These are phyloP conservation scores for Tragelaphus scriptus DNA, from an alignment of 2,113 vertebrate species.

Conservation along the genomic window DNA sequence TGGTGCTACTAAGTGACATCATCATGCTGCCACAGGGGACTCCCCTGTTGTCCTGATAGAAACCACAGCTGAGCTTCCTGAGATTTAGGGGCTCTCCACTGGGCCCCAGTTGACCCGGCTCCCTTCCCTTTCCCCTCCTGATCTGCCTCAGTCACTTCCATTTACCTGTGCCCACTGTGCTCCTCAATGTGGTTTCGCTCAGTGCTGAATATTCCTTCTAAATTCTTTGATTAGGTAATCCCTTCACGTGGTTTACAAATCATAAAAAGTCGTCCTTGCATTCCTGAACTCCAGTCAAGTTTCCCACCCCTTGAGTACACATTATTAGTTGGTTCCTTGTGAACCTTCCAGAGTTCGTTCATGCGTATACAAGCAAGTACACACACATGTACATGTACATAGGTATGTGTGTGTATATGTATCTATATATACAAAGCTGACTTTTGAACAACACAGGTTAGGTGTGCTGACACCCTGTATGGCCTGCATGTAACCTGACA, in stretches of 20 bases:
- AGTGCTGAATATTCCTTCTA: not conserved
- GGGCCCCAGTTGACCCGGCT: not conserved
- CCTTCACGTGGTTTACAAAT: not conserved
- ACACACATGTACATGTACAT: accelerated
- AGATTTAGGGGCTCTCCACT: not conserved
- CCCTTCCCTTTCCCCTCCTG: not conserved
- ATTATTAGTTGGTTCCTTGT: not conserved
- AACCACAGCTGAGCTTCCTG: not conserved
- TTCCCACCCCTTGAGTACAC: not conserved
- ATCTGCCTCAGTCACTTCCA: not conserved
- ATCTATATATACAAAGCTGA: not conserved
- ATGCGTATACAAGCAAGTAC: not conserved
- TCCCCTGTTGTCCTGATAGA: not conserved
- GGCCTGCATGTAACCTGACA: not conserved
- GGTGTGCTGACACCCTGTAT: not conserved
- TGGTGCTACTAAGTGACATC: not conserved
- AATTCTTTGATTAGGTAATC: not conserved
- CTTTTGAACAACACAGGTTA: not conserved
- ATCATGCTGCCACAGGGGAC: not conserved
- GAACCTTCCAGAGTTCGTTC: not conserved
- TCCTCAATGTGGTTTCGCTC: not conserved
- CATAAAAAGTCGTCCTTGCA: not conserved
- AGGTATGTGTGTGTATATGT: accelerated
- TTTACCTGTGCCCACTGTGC: not conserved
- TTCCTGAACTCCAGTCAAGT: not conserved